Evolutionary conservation across 2,888 invertebrate genomes (phyloP).

Genomic region (Odontocerum albicorne): DNA sequence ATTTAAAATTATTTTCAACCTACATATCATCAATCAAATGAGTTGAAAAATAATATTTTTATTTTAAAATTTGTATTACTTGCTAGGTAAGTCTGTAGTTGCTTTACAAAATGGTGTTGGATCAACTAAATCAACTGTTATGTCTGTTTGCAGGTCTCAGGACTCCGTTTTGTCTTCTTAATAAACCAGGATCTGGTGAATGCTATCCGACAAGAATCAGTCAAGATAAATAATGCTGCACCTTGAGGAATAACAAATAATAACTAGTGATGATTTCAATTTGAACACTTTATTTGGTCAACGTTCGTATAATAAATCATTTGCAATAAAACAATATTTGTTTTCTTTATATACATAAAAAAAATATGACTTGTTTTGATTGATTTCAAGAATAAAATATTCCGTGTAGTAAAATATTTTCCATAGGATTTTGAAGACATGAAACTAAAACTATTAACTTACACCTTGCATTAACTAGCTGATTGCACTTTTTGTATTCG

Average conservation of each 20-base stretch:
- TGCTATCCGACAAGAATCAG: constrained; percentile 85
- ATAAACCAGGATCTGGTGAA: constrained; percentile 91
- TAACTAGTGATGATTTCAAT: constrained; percentile 22
- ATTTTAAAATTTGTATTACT: no score
- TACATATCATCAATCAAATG: no score
- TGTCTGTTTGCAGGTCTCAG: constrained; percentile 72
- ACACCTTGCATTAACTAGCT: constrained; percentile 6
- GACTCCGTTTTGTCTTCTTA: constrained; percentile 88
- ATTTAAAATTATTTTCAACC: no score
- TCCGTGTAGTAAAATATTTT: constrained; percentile 6
- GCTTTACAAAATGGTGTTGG: no score
- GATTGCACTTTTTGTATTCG: constrained; percentile 11
- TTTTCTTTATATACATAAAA: background rate
- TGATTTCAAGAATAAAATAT: constrained; percentile 5
- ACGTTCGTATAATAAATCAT: constrained; percentile 16
- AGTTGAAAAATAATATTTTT: no score
- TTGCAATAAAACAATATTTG: constrained; percentile 8
- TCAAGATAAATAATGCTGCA: constrained; percentile 65
- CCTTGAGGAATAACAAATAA: constrained; percentile 19
- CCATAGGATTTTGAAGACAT: no score
- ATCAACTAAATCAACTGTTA: background rate
- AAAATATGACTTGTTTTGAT: constrained; percentile 7
- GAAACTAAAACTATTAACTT: background rate
- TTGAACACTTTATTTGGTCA: constrained; percentile 36
- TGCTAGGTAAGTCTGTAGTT: no score